These are phyloP conservation scores for Lates japonicus DNA, from an alignment of 2,797 vertebrate genomes.

Conservation along the genomic window DNA sequence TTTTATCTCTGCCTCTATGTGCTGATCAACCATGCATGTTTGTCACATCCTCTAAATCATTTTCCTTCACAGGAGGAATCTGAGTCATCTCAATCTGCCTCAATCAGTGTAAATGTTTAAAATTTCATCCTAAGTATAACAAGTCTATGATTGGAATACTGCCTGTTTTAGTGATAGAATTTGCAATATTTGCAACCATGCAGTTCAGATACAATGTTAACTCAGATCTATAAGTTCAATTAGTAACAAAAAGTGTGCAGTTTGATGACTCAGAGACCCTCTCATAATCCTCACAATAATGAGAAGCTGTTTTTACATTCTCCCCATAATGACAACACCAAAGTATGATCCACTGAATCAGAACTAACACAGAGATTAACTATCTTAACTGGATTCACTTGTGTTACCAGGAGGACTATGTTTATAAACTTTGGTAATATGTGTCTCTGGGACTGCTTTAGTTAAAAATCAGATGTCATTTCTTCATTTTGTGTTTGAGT, in stretches of 20 bases:
- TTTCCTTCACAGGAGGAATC: constrained; percentile 44
- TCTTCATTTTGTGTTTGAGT: background rate
- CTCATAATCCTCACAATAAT: background rate
- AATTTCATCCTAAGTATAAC: background rate
- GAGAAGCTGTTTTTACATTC: background rate
- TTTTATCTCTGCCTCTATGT: constrained; percentile 34
- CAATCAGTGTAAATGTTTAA: background rate
- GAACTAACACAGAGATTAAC: constrained; percentile 5
- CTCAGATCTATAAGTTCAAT: background rate
- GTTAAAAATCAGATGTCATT: background rate
- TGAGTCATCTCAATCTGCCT: constrained; percentile 51
- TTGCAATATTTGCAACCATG: background rate
- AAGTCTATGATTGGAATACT: background rate
- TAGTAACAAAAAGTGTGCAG: background rate
- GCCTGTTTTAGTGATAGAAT: background rate
- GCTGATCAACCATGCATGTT: constrained; percentile 53
- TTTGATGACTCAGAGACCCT: constrained; percentile 45
- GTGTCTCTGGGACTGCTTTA: background rate
- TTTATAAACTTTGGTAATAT: background rate
- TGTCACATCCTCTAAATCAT: constrained; percentile 22
- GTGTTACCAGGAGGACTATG: constrained; percentile 35
- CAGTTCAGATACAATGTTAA: background rate
- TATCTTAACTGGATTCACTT: constrained; percentile 54
- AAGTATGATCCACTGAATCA: constrained; percentile 1
- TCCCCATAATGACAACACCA: background rate